Percentiles rank a stretch among this genome's conserved stretches.
Evolutionary conservation across 1,140 invertebrate species (phyloP).

Genomic region (Polypedilum vanderplanki): DNA sequence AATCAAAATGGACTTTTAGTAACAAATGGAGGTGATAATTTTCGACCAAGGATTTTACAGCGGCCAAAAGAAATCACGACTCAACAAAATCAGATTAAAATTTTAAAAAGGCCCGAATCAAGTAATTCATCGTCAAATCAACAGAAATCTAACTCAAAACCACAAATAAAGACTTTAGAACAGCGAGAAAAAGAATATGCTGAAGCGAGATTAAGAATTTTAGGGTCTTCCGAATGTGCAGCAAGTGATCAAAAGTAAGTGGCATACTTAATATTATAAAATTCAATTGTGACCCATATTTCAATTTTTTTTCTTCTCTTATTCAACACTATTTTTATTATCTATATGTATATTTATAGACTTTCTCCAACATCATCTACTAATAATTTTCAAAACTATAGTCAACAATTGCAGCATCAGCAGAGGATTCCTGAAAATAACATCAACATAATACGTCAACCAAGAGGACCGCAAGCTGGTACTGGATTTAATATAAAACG

Average conservation of each 20-base stretch:
- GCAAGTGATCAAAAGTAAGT: constrained; percentile 63
- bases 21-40: constrained; percentile 57
- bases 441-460: neutral
- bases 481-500: constrained; percentile 5
- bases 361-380: constrained; percentile 2
- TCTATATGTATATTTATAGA: neutral
- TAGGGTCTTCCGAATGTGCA: constrained; percentile 70
- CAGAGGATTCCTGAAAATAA: neutral
- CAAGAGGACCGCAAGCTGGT: neutral
- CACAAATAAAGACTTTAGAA: constrained; percentile 76
- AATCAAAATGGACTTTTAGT: constrained; percentile 38
- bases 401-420: neutral
- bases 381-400: constrained; percentile 17
- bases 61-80: constrained; percentile 55
- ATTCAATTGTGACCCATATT: neutral
- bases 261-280: neutral
- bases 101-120: constrained; percentile 54
- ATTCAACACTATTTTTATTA: neutral
- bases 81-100: constrained; percentile 41
- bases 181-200: constrained; percentile 84
- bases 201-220: constrained; percentile 70
- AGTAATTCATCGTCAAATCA: neutral
- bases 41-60: constrained; percentile 75
- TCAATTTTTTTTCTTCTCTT: neutral
- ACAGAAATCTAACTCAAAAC: constrained; percentile 41